Conservation (phyloP, 2,113 vertebrate genomes). For the Vulpes ferrilata region DNA sequence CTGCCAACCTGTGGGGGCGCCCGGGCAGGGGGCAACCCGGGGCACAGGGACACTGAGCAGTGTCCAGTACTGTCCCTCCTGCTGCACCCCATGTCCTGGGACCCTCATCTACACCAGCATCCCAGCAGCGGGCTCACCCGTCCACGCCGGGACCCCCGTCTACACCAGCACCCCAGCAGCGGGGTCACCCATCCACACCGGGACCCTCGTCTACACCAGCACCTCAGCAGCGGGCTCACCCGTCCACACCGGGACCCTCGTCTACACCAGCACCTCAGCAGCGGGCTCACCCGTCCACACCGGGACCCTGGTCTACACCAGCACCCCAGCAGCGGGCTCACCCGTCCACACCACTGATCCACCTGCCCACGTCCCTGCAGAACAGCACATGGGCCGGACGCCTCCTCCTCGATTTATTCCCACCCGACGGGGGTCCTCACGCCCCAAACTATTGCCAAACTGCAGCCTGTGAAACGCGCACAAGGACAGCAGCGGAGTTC, state of each 20-base stretch:
- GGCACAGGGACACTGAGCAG: neutral
- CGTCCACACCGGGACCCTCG: no score
- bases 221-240: no score
- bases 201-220: no score
- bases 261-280: no score
- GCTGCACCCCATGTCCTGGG: rapidly evolving
- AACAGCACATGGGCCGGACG: neutral
- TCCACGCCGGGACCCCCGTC: no score
- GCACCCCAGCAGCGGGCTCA: neutral
- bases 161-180: no score
- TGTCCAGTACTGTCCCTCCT: neutral
- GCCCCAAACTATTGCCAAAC: neutral
- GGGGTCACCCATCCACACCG: no score
- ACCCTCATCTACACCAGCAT: neutral
- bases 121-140: neutral
- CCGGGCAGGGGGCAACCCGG: neutral
- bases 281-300: no score
- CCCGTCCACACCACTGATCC: no score
- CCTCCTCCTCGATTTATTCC: rapidly evolving
- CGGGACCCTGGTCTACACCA: no score
- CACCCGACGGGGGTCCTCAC: rapidly evolving
- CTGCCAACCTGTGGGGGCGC: neutral
- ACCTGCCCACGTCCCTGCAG: neutral
- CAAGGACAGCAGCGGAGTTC: neutral
- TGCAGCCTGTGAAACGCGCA: rapidly evolving